Evolutionary conservation across 2,113 vertebrate species (phyloP).

Genomic region (Urocolius indicus): DNA sequence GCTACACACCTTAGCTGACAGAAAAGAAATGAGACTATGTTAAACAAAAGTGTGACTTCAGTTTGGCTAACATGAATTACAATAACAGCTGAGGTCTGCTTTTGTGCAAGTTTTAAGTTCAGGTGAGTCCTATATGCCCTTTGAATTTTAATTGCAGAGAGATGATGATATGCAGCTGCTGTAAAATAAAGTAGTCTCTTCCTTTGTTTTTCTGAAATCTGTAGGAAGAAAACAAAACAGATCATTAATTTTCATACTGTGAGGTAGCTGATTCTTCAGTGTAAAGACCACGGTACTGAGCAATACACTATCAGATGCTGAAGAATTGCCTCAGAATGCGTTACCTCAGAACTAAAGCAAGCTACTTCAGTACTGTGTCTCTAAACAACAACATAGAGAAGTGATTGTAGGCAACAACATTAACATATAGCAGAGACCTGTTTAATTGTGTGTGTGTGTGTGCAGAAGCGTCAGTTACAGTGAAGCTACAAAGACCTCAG

Average conservation of each 20-base stretch:
- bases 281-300: not conserved
- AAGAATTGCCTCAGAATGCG: not conserved
- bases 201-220: constrained; percentile 61
- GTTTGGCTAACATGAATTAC: constrained; percentile 83
- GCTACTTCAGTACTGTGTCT: not conserved
- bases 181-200: constrained; percentile 75
- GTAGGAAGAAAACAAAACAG: not conserved
- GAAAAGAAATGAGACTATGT: not conserved
- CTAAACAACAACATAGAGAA: not conserved
- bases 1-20: not conserved
- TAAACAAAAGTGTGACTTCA: not conserved
- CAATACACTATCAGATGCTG: not conserved
- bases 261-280: not conserved
- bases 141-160: constrained; percentile 88
- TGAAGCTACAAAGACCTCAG: not conserved
- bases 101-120: constrained; percentile 74
- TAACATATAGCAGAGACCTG: not conserved
- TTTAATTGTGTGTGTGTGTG: not conserved
- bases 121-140: constrained; percentile 77
- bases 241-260: not conserved
- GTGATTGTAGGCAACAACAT: not conserved
- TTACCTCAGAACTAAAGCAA: not conserved
- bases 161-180: constrained; percentile 81
- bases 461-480: not conserved
- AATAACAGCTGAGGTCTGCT: constrained; percentile 78